Conservation (phyloP, 1,140 invertebrate species). For the Drosophila lini region DNA sequence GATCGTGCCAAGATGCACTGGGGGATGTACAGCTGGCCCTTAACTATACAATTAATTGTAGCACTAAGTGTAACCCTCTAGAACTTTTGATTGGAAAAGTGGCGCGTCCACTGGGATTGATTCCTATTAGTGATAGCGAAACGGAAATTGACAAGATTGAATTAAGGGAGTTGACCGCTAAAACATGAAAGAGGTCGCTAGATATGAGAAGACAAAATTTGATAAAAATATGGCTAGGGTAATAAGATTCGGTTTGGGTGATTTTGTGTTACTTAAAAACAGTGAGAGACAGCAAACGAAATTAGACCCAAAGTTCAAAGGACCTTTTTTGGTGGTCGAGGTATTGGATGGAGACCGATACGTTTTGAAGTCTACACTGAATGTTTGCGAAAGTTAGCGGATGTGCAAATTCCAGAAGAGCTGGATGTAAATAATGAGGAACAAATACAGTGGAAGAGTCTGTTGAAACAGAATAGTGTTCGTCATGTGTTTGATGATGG, state of each 20-base stretch:
- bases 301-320: neutral
- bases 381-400: neutral
- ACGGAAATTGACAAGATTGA: neutral
- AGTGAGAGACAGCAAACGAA: too few relatives aligned
- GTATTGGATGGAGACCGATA: neutral
- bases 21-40: conserved; percentile 1
- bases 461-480: conserved; percentile 1
- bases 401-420: conserved; percentile 6
- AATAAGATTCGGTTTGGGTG: too few relatives aligned
- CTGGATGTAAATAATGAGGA: neutral
- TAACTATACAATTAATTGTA: conserved; percentile 2
- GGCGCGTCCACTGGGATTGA: neutral
- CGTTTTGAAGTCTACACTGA: conserved; percentile 4
- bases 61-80: neutral
- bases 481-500: neutral
- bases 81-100: conserved; percentile 5
- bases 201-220: too few relatives aligned
- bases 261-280: too few relatives aligned
- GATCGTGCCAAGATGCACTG: conserved; percentile 4
- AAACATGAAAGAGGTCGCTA: too few relatives aligned
- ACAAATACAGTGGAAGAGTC: neutral
- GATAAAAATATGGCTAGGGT: too few relatives aligned
- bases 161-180: neutral
- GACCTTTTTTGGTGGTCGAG: conserved; percentile 4
- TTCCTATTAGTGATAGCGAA: neutral